Percentiles rank a stretch among this genome's conserved stretches.
Evolutionary conservation across 2,797 vertebrate species (phyloP).

Genomic region (Coendou prehensilis): DNA sequence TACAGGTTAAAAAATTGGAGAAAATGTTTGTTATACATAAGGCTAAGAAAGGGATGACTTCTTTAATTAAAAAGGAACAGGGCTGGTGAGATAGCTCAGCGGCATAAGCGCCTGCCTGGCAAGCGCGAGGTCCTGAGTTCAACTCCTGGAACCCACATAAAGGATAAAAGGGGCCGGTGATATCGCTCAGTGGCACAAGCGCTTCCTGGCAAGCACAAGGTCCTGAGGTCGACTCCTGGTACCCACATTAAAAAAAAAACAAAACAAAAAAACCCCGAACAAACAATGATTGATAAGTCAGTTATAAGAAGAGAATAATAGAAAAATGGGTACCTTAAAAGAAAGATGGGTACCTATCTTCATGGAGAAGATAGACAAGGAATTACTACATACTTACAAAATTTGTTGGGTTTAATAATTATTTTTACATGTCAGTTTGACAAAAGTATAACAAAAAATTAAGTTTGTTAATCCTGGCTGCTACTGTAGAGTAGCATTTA

Average conservation of each 20-base stretch:
- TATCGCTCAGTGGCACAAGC: no score
- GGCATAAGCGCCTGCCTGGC: no score
- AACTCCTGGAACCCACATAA: no score
- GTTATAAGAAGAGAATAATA: neutral
- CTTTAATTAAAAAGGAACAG: neutral
- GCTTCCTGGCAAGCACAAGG: no score
- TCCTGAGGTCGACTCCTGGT: no score
- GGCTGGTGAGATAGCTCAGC: no score
- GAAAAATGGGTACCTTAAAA: neutral
- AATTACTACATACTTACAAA: neutral
- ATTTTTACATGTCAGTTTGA: neutral
- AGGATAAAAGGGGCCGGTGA: no score
- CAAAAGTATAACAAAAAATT: constrained; percentile 4
- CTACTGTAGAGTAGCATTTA: neutral
- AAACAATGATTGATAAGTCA: neutral
- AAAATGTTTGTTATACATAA: neutral
- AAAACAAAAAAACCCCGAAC: no score
- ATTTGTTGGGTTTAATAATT: neutral
- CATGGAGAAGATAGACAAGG: neutral
- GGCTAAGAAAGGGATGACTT: neutral
- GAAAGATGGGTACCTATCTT: neutral
- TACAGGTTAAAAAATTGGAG: neutral
- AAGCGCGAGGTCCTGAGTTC: no score
- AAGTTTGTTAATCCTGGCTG: neutral
- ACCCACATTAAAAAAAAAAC: no score